A percentile compares a stretch with the other conserved stretches of the same genome.
phyloP scores from a whole-genome alignment of 1,140 invertebrate species.

The Sweltsa coloradensis region DNA sequence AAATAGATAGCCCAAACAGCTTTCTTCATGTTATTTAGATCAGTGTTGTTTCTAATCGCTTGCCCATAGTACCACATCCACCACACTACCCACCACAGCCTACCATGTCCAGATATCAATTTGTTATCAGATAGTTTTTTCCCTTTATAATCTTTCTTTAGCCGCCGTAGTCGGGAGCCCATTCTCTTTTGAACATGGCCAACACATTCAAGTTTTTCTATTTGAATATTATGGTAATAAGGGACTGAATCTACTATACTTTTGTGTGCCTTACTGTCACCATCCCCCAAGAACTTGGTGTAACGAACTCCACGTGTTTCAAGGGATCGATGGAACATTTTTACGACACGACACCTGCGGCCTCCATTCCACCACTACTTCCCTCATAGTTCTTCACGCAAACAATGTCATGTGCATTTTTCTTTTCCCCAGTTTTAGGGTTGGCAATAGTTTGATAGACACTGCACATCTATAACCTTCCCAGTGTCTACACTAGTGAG shows the following conservation, averaged over 20 bases:
- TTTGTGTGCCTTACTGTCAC: conserved; percentile 3
- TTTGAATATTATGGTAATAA: not conserved
- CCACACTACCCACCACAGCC: conserved; percentile 17
- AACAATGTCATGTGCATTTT: too few species aligned
- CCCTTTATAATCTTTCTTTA: not conserved
- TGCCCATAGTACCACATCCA: conserved; percentile 17
- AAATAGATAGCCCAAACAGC: conserved; percentile 15
- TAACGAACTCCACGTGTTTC: not conserved
- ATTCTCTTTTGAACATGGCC: conserved; percentile 16
- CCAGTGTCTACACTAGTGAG: conserved; percentile 10
- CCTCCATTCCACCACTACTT: conserved; percentile 12
- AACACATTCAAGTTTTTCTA: conserved; percentile 15
- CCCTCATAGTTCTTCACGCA: conserved; percentile 13
- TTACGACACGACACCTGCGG: conserved; percentile 5
- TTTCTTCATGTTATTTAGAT: conserved; percentile 15
- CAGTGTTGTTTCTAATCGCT: conserved; percentile 16
- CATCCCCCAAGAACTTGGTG: conserved; percentile 1
- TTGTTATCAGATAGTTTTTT: conserved; percentile 3
- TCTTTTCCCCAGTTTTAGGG: not conserved
- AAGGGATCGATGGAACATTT: not conserved
- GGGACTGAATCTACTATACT: not conserved
- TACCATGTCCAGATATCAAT: conserved; percentile 14
- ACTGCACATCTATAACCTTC: conserved; percentile 9
- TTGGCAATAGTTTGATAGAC: conserved; percentile 12
- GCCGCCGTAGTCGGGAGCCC: conserved; percentile 9